A percentile compares a stretch with the other conserved stretches of the same genome.
Conservation (phyloP, 2,797 vertebrate species). For the Coracias cyanogaster region DNA sequence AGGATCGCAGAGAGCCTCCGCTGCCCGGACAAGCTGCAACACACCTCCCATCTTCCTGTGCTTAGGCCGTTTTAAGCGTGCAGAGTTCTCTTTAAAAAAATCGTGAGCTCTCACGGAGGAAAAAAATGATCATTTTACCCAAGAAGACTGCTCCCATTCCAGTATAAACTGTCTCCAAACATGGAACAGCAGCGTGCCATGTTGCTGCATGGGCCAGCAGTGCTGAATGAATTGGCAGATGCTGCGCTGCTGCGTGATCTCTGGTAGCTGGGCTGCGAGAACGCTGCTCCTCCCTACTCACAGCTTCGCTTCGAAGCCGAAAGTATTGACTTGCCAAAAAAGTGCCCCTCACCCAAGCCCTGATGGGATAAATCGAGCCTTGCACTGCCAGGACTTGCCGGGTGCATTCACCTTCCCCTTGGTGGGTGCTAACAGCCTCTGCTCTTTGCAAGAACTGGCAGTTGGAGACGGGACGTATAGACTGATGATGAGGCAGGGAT, state of each 20-base stretch:
- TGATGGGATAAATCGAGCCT: background rate
- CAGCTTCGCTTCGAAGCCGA: background rate
- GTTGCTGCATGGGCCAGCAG: conserved; percentile 48
- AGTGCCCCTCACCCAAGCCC: background rate
- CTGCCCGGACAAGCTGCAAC: background rate
- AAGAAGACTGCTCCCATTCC: conserved; percentile 23
- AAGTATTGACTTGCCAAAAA: background rate
- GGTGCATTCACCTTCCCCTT: background rate
- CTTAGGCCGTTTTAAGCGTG: background rate
- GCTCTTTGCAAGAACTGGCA: background rate
- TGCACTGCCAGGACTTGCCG: fast-evolving
- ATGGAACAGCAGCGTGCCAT: conserved; percentile 39
- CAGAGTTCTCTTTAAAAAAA: conserved; percentile 41
- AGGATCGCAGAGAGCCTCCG: background rate
- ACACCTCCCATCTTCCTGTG: background rate
- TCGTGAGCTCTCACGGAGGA: background rate
- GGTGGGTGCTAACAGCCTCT: background rate
- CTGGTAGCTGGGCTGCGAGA: background rate
- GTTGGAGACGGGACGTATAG: background rate
- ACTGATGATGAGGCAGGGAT: conserved; percentile 40
- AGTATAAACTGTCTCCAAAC: conserved; percentile 56
- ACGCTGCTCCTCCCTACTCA: background rate
- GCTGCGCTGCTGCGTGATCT: background rate
- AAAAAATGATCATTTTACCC: conserved; percentile 29
- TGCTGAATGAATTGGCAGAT: conserved; percentile 66